These are phyloP conservation scores for Drosophila seguyi DNA, from an alignment of 1,140 invertebrate species.

Conservation along the genomic window DNA sequence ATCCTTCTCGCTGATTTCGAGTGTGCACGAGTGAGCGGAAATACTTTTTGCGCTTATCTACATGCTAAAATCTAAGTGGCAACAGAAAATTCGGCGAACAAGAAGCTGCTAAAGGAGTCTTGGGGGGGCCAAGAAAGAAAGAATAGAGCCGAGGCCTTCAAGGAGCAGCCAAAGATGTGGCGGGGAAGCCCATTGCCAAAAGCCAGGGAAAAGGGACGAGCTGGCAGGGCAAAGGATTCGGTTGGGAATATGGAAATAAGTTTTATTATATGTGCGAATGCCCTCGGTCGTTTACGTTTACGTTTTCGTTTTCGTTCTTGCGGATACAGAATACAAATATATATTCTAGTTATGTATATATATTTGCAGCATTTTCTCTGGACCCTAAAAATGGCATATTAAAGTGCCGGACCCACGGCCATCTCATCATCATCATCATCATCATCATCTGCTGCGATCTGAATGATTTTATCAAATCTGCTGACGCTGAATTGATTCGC, in stretches of 20 bases:
- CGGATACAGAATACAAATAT: conserved; percentile 12
- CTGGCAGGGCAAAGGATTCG: conserved; percentile 39
- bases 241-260: conserved; percentile 63
- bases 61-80: conserved; percentile 78
- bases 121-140: conserved; percentile 26
- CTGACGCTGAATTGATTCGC: conserved; percentile 76
- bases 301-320: conserved; percentile 26
- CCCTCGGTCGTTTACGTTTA: conserved; percentile 22
- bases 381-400: conserved; percentile 65
- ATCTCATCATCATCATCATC: neutral
- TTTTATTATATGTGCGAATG: conserved; percentile 66
- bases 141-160: conserved; percentile 2
- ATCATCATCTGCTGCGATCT: conserved; percentile 5
- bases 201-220: neutral
- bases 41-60: conserved; percentile 73
- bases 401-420: conserved; percentile 51
- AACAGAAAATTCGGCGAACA: conserved; percentile 54
- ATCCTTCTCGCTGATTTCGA: conserved; percentile 53
- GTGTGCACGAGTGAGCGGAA: conserved; percentile 65
- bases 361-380: neutral
- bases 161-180: neutral
- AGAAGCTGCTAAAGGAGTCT: conserved; percentile 32
- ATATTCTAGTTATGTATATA: neutral
- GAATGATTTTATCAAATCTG: conserved; percentile 79
- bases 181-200: conserved; percentile 15